phyloP scores from a whole-genome alignment of 2,113 vertebrate genomes.

The Ceyx cyanopectus region DNA sequence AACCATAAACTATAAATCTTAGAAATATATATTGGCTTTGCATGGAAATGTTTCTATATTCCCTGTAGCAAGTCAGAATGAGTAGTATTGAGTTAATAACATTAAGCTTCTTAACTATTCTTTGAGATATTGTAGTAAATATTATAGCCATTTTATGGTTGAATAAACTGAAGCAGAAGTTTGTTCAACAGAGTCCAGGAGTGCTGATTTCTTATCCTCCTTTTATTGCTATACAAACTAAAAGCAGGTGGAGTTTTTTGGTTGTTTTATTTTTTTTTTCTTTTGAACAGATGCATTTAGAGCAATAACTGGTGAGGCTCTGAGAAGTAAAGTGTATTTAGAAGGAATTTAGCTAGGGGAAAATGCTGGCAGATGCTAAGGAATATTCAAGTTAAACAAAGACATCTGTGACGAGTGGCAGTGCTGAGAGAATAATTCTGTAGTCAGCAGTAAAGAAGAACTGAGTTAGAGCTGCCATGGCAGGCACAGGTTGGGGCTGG shows the following conservation, averaged over 20 bases:
- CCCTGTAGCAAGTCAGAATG: background rate
- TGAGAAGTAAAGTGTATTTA: background rate
- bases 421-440: background rate
- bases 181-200: background rate
- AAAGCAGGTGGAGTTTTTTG: background rate
- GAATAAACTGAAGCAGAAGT: constrained; percentile 7
- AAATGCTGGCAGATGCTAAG: constrained; percentile 23
- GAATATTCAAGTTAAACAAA: constrained; percentile 39
- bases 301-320: background rate
- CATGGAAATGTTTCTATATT: background rate
- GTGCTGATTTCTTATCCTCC: background rate
- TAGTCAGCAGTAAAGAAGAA: background rate
- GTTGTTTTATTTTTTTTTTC: background rate
- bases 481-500: background rate
- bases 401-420: background rate
- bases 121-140: background rate
- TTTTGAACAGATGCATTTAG: background rate
- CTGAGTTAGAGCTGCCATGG: background rate
- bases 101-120: constrained; percentile 21
- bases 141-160: background rate
- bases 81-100: background rate
- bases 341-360: background rate
- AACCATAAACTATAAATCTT: background rate
- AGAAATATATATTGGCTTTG: background rate
- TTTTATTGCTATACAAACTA: constrained; percentile 4